phyloP scores from a whole-genome alignment of 2,113 vertebrate species.

The Serilophus lunatus region DNA sequence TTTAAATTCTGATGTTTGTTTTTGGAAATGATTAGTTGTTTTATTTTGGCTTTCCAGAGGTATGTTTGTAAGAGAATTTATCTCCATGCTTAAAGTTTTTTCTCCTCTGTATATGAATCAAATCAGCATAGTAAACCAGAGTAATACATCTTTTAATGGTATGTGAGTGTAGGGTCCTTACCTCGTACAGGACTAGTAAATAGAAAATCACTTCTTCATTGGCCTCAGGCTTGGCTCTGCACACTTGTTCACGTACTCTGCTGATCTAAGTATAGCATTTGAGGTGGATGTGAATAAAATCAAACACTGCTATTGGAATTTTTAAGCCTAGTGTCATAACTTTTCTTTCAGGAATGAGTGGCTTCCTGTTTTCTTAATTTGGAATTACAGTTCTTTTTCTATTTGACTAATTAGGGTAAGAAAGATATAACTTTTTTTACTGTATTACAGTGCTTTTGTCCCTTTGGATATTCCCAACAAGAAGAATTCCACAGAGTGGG shows the following conservation, averaged over 20 bases:
- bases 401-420: neutral
- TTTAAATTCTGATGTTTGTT: neutral
- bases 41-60: neutral
- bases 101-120: neutral
- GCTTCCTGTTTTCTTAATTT: neutral
- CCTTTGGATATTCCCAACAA: conserved; percentile 82
- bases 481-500: conserved; percentile 94
- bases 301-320: neutral
- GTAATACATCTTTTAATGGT: neutral
- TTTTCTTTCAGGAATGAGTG: neutral
- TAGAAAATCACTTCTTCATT: neutral
- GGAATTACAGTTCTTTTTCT: neutral
- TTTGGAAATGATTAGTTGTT: neutral
- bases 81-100: neutral
- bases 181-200: neutral
- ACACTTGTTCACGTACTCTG: rapidly evolving
- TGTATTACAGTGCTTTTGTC: conserved; percentile 87
- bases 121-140: neutral
- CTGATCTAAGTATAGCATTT: neutral
- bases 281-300: neutral
- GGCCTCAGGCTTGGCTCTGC: neutral
- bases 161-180: neutral
- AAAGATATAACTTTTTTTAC: neutral
- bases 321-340: neutral
- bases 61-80: neutral